phyloP scores from a whole-genome alignment of 1,140 invertebrate genomes.

The Episyrphus balteatus region DNA sequence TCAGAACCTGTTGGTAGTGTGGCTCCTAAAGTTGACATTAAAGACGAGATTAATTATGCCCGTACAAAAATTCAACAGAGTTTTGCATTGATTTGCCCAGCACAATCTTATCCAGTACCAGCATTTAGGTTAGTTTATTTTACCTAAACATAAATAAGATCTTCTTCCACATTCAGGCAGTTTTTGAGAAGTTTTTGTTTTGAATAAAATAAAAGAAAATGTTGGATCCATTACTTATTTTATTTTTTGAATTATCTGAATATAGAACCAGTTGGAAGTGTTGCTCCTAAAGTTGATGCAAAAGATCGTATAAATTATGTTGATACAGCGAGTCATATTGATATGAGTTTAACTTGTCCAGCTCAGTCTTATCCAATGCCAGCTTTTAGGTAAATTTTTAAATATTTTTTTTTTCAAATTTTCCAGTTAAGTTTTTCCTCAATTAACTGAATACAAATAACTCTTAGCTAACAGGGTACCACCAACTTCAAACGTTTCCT shows the following conservation, averaged over 20 bases:
- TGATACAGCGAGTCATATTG: constrained; percentile 14
- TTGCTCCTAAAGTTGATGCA: constrained; percentile 46
- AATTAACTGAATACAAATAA: neutral
- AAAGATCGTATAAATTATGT: constrained; percentile 18
- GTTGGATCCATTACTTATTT: neutral
- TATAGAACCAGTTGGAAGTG: constrained; percentile 55
- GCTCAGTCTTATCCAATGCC: constrained; percentile 57
- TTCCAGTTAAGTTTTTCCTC: neutral
- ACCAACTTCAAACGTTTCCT: neutral
- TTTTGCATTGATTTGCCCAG: constrained; percentile 50
- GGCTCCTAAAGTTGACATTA: constrained; percentile 47
- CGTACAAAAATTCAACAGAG: constrained; percentile 31
- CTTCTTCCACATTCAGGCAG: constrained; percentile 10
- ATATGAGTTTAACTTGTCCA: constrained; percentile 44
- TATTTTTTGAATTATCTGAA: neutral
- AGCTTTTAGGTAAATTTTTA: constrained; percentile 41
- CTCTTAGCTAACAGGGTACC: neutral
- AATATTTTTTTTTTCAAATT: neutral
- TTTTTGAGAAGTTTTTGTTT: neutral
- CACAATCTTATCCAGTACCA: constrained; percentile 50
- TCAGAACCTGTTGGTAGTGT: constrained; percentile 59
- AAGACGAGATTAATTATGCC: constrained; percentile 29
- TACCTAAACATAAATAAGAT: neutral
- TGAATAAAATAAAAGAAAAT: too few species aligned
- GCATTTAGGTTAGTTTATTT: constrained; percentile 47